Base-by-base conservation (phyloP, 2,113 vertebrate species). In the Odocoileus hemionus region DNA sequence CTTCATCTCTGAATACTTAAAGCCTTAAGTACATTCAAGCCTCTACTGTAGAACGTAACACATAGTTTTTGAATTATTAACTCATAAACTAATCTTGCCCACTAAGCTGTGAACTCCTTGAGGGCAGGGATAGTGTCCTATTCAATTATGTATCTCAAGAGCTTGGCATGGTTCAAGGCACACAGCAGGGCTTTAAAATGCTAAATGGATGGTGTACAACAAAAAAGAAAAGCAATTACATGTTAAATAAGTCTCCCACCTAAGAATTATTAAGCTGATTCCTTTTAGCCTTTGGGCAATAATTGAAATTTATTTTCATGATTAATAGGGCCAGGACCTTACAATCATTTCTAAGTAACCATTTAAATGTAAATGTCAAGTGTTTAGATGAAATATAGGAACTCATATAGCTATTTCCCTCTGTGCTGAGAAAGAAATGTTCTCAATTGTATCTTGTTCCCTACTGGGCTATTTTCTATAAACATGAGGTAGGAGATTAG, bases 361-460 rank as follows among this genome's bases (percentile, higher is more conserved):
- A 96, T 70, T 83, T 92, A 94, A 95, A 94, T 83, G 45, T 86
- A 92, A 54, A 95, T 79, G 47, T 87, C 12, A 94, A 55, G 17
- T 36, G 61, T 76, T 91, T 78, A 93, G 67, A 58, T 45, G 45
- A 94, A 89, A 96, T 36, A 67, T 2, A 78, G 36, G 26, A 89
- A 83, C 4, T 94, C 55, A 26, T 76, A 17, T 11, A 91, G 61
- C 23, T 64, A 45, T 55, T 95, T 70, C 47, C 88, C 60, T 87
- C 91, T 87, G 54, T 82, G 33, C 39, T 96, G 92, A 82, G 76
- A 95, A 95, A 96, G 39, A 88, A 91, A 89, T 39, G n/a, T 92
- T 52, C n/a, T 52, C 4, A 43, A 50, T 86, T 87, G 3, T 13
- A 80, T 52, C 50, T 76, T 87, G n/a, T 58, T 43, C 36, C 61